A percentile compares a stretch with the other conserved stretches of the same genome.
Conservation (phyloP, 2,888 invertebrate species). For the Drosophila kokeensis region DNA sequence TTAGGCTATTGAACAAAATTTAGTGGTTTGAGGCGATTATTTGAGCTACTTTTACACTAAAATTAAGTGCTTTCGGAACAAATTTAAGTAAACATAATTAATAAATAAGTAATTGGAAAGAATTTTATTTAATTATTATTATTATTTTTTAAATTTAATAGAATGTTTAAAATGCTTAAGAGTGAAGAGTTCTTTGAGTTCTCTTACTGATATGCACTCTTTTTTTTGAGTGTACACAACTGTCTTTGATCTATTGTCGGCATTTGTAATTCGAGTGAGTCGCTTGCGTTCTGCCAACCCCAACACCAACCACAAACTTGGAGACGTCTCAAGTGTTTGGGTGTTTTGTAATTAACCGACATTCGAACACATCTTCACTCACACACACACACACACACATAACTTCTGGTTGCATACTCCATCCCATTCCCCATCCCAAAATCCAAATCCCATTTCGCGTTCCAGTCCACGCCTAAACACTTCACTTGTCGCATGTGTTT, state of each 20-base stretch:
- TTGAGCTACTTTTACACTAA: neutral
- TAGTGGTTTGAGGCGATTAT: neutral
- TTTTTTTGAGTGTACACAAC: neutral
- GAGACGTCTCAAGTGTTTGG: conserved; percentile 57
- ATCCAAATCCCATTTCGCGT: conserved; percentile 20
- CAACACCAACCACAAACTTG: conserved; percentile 13
- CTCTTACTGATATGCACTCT: neutral
- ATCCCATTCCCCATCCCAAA: neutral
- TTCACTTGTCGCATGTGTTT: conserved; percentile 66
- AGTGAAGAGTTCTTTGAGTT: neutral
- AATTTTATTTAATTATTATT: neutral
- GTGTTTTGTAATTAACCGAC: conserved; percentile 81
- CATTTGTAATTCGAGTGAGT: conserved; percentile 64
- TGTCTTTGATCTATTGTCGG: conserved; percentile 62
- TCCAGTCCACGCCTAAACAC: conserved; percentile 63
- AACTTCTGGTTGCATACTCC: conserved; percentile 21
- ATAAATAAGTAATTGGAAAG: neutral
- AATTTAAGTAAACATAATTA: neutral
- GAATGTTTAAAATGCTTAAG: neutral
- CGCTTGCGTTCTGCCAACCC: conserved; percentile 16
- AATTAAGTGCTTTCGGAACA: neutral
- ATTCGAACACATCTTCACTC: conserved; percentile 71
- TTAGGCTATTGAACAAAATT: neutral
- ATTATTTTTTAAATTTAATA: too few relatives aligned
- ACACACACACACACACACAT: conserved; percentile 5